Evolutionary conservation across 2,888 invertebrate species (phyloP).

Genomic region (Pammene aurita): DNA sequence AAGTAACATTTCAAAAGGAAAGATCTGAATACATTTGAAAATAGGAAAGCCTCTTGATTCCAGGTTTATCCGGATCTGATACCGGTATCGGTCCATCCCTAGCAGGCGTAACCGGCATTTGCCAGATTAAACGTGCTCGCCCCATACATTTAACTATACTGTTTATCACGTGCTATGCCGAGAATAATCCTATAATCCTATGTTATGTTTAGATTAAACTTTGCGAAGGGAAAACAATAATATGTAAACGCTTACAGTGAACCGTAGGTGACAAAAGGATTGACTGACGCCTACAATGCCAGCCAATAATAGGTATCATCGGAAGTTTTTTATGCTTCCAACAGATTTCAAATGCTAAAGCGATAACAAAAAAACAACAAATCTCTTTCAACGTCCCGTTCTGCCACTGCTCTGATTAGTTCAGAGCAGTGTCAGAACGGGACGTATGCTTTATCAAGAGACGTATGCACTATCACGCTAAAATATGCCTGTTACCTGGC

Average conservation of each 20-base stretch:
- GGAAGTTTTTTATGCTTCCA: too few relatives aligned
- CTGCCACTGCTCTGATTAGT: too few relatives aligned
- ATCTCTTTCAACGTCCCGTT: too few relatives aligned
- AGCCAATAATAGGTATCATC: neutral
- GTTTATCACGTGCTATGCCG: slow-evolving; percentile 26
- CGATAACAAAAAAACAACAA: too few relatives aligned
- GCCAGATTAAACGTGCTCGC: slow-evolving; percentile 26
- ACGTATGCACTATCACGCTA: too few relatives aligned
- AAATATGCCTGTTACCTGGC: too few relatives aligned
- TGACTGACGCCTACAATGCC: neutral
- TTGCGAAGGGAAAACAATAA: neutral
- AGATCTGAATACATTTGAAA: neutral
- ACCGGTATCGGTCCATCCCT: slow-evolving; percentile 6
- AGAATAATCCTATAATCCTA: slow-evolving; percentile 20
- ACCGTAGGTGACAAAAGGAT: neutral
- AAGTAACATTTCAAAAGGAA: neutral
- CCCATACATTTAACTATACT: slow-evolving; percentile 22
- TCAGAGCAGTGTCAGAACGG: too few relatives aligned
- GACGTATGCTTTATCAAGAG: too few relatives aligned
- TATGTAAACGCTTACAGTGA: neutral
- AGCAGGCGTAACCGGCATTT: slow-evolving; percentile 10
- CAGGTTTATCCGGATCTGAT: slow-evolving; percentile 18
- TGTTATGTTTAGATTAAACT: slow-evolving; percentile 22
- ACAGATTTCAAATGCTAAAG: too few relatives aligned
- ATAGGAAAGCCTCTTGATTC: neutral